Evolutionary conservation across 2,797 vertebrate genomes (phyloP).

Genomic region (Phoebastria nigripes): DNA sequence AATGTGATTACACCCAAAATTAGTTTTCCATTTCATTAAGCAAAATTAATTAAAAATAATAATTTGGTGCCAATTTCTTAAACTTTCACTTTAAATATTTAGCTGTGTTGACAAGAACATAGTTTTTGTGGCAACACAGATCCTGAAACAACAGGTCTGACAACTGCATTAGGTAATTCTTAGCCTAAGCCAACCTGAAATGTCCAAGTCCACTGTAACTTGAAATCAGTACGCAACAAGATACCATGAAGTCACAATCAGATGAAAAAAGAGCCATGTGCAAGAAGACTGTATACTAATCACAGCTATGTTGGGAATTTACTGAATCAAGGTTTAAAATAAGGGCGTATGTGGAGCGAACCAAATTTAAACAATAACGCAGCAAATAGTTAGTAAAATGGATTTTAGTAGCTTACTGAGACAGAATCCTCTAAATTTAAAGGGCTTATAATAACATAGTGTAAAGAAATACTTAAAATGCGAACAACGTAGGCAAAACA

Average conservation of each 20-base stretch:
- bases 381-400: background rate
- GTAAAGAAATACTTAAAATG: background rate
- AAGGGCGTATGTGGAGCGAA: accelerated
- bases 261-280: background rate
- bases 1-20: background rate
- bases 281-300: background rate
- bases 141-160: background rate
- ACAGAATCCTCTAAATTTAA: background rate
- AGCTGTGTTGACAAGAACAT: background rate
- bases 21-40: background rate
- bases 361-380: background rate
- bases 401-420: background rate
- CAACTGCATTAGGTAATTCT: background rate
- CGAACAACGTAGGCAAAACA: background rate
- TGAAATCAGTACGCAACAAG: background rate
- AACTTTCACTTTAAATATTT: background rate
- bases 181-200: background rate
- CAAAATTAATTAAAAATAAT: background rate
- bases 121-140: background rate
- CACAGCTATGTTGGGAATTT: background rate
- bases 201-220: background rate
- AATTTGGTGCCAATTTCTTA: background rate
- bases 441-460: background rate
- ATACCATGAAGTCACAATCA: background rate
- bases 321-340: background rate